phyloP scores from a whole-genome alignment of 2,113 vertebrate species.

The Epinephelus cyanopodus region DNA sequence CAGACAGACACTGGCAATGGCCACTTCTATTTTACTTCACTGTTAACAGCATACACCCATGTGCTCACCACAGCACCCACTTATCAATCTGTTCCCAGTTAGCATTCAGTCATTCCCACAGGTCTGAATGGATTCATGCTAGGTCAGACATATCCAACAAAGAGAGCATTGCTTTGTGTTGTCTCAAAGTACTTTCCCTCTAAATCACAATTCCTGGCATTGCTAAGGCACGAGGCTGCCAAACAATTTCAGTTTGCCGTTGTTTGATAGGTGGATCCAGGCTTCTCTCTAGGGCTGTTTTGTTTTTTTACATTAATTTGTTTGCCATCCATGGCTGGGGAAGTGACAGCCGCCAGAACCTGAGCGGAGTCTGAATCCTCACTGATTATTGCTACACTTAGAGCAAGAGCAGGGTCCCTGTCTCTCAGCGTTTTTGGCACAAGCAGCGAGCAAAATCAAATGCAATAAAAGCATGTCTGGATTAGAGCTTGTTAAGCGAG shows the following conservation, averaged over 20 bases:
- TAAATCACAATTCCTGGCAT: slow-evolving; percentile 61
- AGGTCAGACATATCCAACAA: slow-evolving; percentile 41
- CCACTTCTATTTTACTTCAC: slow-evolving; percentile 15
- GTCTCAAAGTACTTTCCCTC: slow-evolving; percentile 56
- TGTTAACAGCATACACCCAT: slow-evolving; percentile 22
- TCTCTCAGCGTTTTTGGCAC: slow-evolving; percentile 75
- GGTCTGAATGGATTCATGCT: slow-evolving; percentile 31
- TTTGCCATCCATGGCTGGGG: slow-evolving; percentile 48
- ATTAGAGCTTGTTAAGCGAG: slow-evolving; percentile 84
- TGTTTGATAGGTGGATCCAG: slow-evolving; percentile 72
- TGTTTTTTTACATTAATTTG: slow-evolving; percentile 43
- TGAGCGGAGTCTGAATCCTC: slow-evolving; percentile 56
- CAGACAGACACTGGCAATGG: slow-evolving; percentile 3
- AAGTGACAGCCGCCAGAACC: slow-evolving; percentile 64
- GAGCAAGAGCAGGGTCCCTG: slow-evolving; percentile 59
- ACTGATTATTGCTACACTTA: slow-evolving; percentile 61
- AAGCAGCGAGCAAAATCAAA: slow-evolving; percentile 74
- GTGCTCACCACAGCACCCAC: slow-evolving; percentile 15
- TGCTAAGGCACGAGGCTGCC: slow-evolving; percentile 48
- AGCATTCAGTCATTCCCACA: slow-evolving; percentile 37
- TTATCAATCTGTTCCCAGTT: slow-evolving; percentile 42
- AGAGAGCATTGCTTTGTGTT: slow-evolving; percentile 35
- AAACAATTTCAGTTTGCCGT: slow-evolving; percentile 64
- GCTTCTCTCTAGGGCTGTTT: slow-evolving; percentile 39
- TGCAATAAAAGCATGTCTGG: slow-evolving; percentile 85